Evolutionary conservation across 2,888 invertebrate species (phyloP).

Genomic region (Sphaerophoria taeniata): DNA sequence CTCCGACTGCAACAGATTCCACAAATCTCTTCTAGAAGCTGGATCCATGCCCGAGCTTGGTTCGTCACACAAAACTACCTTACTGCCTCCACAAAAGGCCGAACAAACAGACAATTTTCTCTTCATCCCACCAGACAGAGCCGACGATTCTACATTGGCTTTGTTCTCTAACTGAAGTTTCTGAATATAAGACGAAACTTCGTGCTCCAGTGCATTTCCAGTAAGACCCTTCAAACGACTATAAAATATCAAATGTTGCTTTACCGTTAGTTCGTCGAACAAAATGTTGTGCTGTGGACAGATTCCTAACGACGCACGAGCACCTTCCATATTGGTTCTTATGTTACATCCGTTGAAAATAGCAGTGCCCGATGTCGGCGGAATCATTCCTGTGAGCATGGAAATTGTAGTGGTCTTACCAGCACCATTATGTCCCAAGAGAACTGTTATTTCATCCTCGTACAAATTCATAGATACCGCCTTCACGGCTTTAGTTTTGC

Average conservation of each 20-base stretch:
- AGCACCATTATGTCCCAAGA: slow-evolving; percentile 90
- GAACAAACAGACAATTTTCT: slow-evolving; percentile 88
- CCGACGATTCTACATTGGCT: slow-evolving; percentile 84
- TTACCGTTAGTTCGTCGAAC: slow-evolving; percentile 87
- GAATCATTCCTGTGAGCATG: slow-evolving; percentile 91
- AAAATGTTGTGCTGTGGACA: slow-evolving; percentile 90
- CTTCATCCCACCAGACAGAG: slow-evolving; percentile 88
- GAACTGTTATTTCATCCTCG: slow-evolving; percentile 83
- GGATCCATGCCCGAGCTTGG: slow-evolving; percentile 93
- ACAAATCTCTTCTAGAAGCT: slow-evolving; percentile 89
- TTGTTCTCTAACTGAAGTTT: slow-evolving; percentile 86
- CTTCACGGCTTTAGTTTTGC: slow-evolving; percentile 84
- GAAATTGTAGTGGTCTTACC: slow-evolving; percentile 96
- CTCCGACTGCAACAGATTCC: slow-evolving; percentile 90
- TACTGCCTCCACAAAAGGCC: slow-evolving; percentile 89
- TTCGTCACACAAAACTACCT: slow-evolving; percentile 88
- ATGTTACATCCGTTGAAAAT: slow-evolving; percentile 88
- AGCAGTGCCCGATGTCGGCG: slow-evolving; percentile 87
- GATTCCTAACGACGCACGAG: slow-evolving; percentile 88
- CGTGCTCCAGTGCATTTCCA: slow-evolving; percentile 83
- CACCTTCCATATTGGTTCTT: slow-evolving; percentile 84
- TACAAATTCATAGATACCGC: slow-evolving; percentile 80
- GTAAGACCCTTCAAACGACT: slow-evolving; percentile 87
- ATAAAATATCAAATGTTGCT: slow-evolving; percentile 92
- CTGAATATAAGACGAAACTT: slow-evolving; percentile 86